Percentiles rank a stretch among this genome's conserved stretches.
Conservation (phyloP, 2,888 invertebrate genomes). For the Alviniconcha strummeri region DNA sequence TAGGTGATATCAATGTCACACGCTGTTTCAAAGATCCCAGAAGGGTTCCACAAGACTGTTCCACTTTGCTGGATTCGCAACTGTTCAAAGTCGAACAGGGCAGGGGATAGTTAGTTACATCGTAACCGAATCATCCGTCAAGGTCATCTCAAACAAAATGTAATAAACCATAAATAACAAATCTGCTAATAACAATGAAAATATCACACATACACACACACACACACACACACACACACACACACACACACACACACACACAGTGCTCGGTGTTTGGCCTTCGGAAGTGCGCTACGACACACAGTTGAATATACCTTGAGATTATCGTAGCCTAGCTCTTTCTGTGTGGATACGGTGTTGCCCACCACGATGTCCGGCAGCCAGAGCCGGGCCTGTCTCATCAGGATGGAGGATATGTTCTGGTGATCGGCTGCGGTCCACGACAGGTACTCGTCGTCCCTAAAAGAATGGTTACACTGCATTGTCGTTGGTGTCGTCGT, state of each 20-base stretch:
- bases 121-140: no score
- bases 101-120: no score
- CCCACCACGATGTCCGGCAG: slow-evolving; percentile 36
- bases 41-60: slow-evolving; percentile 28
- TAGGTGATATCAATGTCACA: slow-evolving; percentile 41
- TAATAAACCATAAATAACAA: no score
- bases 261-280: no score
- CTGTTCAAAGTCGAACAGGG: background rate
- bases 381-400: slow-evolving; percentile 37
- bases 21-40: slow-evolving; percentile 33
- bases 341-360: slow-evolving; percentile 31
- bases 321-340: slow-evolving; percentile 30
- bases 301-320: background rate
- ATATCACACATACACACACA: no score
- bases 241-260: no score
- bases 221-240: no score
- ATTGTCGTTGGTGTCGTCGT: no score
- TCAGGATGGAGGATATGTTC: slow-evolving; percentile 26
- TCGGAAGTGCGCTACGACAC: no score
- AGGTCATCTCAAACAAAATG: no score
- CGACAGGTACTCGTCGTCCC: slow-evolving; percentile 30
- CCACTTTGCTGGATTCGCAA: slow-evolving; percentile 29
- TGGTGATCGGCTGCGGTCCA: slow-evolving; percentile 27
- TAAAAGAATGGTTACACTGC: background rate
- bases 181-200: no score